Conservation (phyloP, 2,113 vertebrate genomes). For the Pithys albifrons region DNA sequence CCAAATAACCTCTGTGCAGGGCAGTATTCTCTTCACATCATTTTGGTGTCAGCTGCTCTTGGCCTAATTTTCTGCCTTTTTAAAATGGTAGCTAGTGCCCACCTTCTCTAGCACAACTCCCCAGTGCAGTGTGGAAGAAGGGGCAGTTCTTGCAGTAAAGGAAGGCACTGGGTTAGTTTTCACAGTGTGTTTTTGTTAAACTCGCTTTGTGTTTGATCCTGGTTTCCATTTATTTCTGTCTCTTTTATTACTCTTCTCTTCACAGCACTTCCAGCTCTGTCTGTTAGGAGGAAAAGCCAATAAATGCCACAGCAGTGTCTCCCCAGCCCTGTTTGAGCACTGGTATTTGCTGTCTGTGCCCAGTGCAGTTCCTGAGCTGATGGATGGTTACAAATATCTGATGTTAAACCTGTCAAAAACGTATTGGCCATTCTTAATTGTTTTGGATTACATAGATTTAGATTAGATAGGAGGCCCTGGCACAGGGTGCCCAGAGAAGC, state of each 20-base stretch:
- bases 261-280: neutral
- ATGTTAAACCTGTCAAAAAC: neutral
- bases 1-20: neutral
- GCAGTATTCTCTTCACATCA: neutral
- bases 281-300: neutral
- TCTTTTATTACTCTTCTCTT: neutral
- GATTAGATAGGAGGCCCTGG: neutral
- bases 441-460: neutral
- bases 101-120: neutral
- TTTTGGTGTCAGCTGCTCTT: neutral
- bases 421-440: neutral
- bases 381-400: neutral
- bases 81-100: neutral
- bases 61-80: neutral
- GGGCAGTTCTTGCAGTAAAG: neutral
- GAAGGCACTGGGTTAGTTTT: neutral
- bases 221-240: neutral
- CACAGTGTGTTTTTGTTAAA: neutral
- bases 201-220: neutral
- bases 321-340: neutral
- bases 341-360: neutral
- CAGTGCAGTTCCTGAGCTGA: neutral
- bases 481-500: neutral
- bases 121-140: accelerated
- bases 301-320: neutral